These are phyloP conservation scores for Parapsyche elsis DNA, from an alignment of 1,140 invertebrate genomes.

Conservation along the genomic window DNA sequence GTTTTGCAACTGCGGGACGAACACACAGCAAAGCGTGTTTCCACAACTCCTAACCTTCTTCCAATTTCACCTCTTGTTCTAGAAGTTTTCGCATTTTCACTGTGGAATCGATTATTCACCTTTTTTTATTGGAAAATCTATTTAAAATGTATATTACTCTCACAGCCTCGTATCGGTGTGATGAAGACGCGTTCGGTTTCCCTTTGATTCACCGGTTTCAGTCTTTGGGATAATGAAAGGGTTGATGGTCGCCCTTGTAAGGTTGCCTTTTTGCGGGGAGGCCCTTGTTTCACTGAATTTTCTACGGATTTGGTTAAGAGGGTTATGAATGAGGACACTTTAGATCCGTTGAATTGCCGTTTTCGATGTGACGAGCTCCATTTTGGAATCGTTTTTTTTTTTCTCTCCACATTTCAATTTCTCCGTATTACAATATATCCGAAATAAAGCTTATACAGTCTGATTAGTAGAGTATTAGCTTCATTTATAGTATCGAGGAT, in stretches of 20 bases:
- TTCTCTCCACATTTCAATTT: no score
- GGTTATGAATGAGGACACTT: constrained; percentile 32
- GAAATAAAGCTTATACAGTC: no score
- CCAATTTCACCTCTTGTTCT: neutral
- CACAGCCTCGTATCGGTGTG: no score
- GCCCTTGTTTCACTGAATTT: constrained; percentile 15
- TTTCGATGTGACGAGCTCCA: neutral
- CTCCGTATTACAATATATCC: no score
- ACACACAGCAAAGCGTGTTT: neutral
- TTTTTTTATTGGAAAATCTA: neutral
- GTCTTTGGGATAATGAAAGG: neutral
- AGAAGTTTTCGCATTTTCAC: constrained; percentile 8
- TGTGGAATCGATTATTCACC: neutral
- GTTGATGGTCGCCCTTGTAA: neutral
- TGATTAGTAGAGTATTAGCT: no score
- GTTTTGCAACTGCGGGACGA: neutral
- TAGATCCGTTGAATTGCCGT: neutral
- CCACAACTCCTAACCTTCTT: neutral
- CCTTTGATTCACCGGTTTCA: neutral
- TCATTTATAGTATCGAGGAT: no score
- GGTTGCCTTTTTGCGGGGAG: constrained; percentile 1
- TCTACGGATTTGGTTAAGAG: neutral
- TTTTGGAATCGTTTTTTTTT: neutral
- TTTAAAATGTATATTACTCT: no score
- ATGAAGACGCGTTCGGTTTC: no score